Evolutionary conservation across 2,113 vertebrate species (phyloP).

Genomic region (Dicentrarchus labrax): DNA sequence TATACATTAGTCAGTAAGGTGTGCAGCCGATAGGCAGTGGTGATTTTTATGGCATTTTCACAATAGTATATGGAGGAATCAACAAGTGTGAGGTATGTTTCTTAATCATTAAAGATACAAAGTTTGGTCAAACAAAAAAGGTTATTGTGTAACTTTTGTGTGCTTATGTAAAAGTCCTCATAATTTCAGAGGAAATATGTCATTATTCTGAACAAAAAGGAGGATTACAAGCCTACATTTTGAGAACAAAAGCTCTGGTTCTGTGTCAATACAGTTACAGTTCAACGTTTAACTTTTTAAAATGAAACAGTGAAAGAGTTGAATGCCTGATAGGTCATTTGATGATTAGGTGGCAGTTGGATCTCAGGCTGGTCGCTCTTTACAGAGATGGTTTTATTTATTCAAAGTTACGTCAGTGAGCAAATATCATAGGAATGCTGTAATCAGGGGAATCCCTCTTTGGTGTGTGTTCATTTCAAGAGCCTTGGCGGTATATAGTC

Average conservation of each 20-base stretch:
- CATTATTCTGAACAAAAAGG: not conserved
- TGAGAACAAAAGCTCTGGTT: not conserved
- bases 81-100: not conserved
- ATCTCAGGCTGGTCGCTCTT: not conserved
- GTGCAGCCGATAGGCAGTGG: not conserved
- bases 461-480: conserved; percentile 4
- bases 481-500: not conserved
- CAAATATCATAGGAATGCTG: not conserved
- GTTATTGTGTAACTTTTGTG: not conserved
- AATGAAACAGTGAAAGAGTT: not conserved
- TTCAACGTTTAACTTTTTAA: not conserved
- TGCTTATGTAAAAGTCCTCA: not conserved
- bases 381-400: not conserved
- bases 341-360: not conserved
- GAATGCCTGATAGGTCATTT: not conserved
- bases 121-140: not conserved
- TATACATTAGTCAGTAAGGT: not conserved
- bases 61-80: not conserved
- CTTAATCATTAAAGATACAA: not conserved
- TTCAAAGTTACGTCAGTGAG: not conserved
- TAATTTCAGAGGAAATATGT: not conserved
- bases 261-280: not conserved
- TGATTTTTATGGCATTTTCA: not conserved
- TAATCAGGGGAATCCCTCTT: not conserved
- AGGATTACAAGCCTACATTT: not conserved